Conservation (phyloP, 2,888 invertebrate genomes). For the Sturmia bella region DNA sequence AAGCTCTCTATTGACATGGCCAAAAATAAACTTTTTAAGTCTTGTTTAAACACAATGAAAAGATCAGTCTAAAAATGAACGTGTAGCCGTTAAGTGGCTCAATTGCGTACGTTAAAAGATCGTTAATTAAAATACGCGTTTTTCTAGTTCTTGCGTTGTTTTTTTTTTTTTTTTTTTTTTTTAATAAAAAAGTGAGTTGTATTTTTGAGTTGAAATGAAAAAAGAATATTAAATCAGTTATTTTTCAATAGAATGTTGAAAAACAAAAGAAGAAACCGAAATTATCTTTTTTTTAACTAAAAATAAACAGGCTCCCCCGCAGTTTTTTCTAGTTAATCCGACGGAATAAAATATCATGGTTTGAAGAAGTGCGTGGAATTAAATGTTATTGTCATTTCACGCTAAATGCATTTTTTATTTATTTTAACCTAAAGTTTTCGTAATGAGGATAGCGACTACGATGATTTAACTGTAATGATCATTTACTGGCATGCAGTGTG, state of each 20-base stretch:
- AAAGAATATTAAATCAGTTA: conserved; percentile 19
- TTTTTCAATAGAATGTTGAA: conserved; percentile 4
- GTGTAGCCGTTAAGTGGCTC: conserved; percentile 47
- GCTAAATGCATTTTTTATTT: conserved; percentile 46
- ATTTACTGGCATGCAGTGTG: conserved; percentile 8
- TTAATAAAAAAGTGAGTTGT: conserved; percentile 55
- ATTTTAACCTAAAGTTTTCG: conserved; percentile 38
- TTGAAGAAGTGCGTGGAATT: conserved; percentile 59
- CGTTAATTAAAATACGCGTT: conserved; percentile 59
- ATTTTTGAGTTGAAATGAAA: conserved; percentile 29
- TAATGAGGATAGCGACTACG: conserved; percentile 9
- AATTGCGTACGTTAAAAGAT: conserved; percentile 21
- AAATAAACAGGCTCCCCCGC: conserved; percentile 55
- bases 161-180: conserved; percentile 22
- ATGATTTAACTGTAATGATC: conserved; percentile 32
- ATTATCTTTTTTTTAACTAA: conserved; percentile 2
- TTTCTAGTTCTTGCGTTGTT: conserved; percentile 59
- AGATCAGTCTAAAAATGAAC: conserved; percentile 61
- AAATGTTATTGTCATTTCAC: conserved; percentile 18
- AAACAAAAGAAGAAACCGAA: conserved; percentile 54
- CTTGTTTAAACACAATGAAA: conserved; percentile 18
- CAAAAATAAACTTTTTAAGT: conserved; percentile 39
- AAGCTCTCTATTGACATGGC: conserved; percentile 54
- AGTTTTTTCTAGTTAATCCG: conserved; percentile 3
- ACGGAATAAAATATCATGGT: conserved; percentile 38